Evolutionary conservation across 2,888 invertebrate genomes (phyloP), one percentile per base, ranked within the genome.

Genomic region (Heteromurus nitidus): DNA sequence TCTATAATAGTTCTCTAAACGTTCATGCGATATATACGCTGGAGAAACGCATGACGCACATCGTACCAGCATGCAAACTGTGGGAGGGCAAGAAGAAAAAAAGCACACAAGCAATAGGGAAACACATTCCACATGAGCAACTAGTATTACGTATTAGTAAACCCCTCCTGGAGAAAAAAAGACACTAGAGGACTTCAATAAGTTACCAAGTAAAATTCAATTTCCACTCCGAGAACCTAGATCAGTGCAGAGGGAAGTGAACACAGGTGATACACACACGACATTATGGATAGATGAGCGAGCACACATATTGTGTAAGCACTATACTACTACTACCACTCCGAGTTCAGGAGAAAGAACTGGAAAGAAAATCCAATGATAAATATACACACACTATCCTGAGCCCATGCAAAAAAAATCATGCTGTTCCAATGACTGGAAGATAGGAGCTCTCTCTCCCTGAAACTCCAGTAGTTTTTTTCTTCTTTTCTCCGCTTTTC

Each of bases 171-270:
- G 47, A 47, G 36, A 36, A 36, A 36, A 36, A 26, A 26, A n/a
- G n/a, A n/a, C n/a, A n/a, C n/a, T n/a, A n/a, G n/a, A n/a, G 26
- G 24, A 20, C 55, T 55, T 26, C 24, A 55, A 30, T 3, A 64
- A 74, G 74, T 74, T 65, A 53, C 65, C 42, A 42, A 26, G 58
- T n/a, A 36, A 76, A 76, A 76, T 68, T 76, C 68, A 67, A 76
- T 68, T 76, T 76, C 60, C 58, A 76, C 53, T 22, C 2, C 1
- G 5, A 16, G 55, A 73, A 58, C 42, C 64, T 36, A 9, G n/a
- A n/a, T n/a, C n/a, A n/a, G n/a, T n/a, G n/a, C n/a, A n/a, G n/a
- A n/a, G n/a, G n/a, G n/a, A n/a, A n/a, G n/a, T n/a, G n/a, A n/a
- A n/a, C n/a, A 36, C 5, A 36, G 36, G 36, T 9, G 13, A 36